phyloP scores from a whole-genome alignment of 2,113 vertebrate species.

The Callocephalon fimbriatum region DNA sequence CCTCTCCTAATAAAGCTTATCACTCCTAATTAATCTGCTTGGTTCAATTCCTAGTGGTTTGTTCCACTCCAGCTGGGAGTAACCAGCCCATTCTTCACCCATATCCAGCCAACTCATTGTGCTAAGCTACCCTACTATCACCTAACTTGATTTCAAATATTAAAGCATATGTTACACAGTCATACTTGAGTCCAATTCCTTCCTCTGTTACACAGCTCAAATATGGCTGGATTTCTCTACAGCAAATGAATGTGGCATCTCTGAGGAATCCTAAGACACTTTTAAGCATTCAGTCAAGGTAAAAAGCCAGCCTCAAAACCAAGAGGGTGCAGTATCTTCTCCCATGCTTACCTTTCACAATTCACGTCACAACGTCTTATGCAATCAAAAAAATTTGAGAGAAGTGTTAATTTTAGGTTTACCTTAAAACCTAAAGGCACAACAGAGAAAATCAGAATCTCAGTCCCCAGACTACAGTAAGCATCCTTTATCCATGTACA shows the following conservation, averaged over 20 bases:
- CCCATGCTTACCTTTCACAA: neutral
- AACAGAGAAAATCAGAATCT: neutral
- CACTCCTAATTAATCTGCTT: neutral
- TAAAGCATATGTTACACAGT: neutral
- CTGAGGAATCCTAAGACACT: neutral
- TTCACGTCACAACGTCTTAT: rapidly evolving
- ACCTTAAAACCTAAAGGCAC: neutral
- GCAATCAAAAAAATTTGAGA: neutral
- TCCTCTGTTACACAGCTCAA: neutral
- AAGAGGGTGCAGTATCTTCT: rapidly evolving
- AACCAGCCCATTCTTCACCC: neutral
- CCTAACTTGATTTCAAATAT: neutral
- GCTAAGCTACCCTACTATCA: neutral
- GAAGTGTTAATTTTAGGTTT: neutral
- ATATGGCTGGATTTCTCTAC: neutral
- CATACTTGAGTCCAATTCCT: neutral
- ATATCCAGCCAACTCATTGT: neutral
- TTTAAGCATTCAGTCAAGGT: neutral
- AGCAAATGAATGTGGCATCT: rapidly evolving
- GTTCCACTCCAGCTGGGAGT: neutral
- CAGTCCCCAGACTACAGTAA: neutral
- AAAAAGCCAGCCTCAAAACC: neutral
- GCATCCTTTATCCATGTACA: rapidly evolving
- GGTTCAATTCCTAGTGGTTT: neutral
- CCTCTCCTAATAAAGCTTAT: neutral